These are phyloP conservation scores for Macrocentrus cingulum DNA, from an alignment of 1,140 invertebrate species.

Conservation along the genomic window DNA sequence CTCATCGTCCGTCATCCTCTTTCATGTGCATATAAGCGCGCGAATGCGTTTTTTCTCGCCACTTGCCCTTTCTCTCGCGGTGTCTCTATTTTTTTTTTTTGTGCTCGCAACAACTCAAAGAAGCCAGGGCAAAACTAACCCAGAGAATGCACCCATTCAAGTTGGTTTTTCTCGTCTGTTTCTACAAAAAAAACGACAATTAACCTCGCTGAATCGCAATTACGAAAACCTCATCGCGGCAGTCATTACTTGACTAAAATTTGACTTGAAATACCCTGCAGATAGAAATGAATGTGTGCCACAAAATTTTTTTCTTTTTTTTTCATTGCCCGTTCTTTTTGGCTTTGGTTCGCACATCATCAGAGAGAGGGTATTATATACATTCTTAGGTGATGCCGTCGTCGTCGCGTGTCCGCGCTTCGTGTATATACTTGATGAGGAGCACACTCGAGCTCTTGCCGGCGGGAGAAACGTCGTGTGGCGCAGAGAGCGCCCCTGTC, in stretches of 20 bases:
- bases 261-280: too few species aligned
- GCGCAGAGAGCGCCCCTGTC: slow-evolving; percentile 47
- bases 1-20: neutral
- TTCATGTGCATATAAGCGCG: neutral
- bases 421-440: neutral
- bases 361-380: neutral
- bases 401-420: neutral
- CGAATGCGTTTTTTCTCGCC: too few species aligned
- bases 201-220: too few species aligned
- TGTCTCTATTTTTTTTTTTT: neutral
- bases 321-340: neutral
- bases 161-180: slow-evolving; percentile 21
- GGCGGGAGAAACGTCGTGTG: slow-evolving; percentile 17
- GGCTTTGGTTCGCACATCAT: too few species aligned
- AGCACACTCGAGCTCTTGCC: slow-evolving; percentile 22
- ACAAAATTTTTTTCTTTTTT: neutral
- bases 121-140: slow-evolving; percentile 43
- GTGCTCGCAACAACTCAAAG: slow-evolving; percentile 47
- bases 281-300: too few species aligned
- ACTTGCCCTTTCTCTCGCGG: neutral
- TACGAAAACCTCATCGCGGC: too few species aligned
- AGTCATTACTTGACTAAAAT: too few species aligned
- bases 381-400: neutral
- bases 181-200: neutral
- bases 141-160: slow-evolving; percentile 47